Conservation (phyloP, 2,888 invertebrate species). For the Eledone cirrhosa region DNA sequence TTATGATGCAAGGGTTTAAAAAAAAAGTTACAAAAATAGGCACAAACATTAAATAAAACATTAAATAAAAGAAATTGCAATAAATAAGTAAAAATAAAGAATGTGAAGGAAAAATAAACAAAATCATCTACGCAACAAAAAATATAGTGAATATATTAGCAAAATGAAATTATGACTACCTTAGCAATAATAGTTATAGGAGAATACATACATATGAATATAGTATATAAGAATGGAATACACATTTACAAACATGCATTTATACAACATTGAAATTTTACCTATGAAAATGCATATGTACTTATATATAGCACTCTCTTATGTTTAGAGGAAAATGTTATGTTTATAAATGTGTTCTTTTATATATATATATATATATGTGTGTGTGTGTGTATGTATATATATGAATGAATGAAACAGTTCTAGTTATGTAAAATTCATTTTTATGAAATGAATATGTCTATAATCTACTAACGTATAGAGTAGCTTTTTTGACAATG, state of each 20-base stretch:
- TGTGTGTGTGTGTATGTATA: not conserved
- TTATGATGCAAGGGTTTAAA: slow-evolving; percentile 9
- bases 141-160: not conserved
- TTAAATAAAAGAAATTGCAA: not conserved
- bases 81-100: slow-evolving; percentile 1
- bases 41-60: not conserved
- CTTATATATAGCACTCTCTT: not conserved
- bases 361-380: not conserved
- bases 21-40: slow-evolving; percentile 7
- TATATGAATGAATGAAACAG: too few species aligned
- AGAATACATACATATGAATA: not conserved
- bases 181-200: too few species aligned
- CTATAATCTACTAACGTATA: too few species aligned
- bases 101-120: not conserved
- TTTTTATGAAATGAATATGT: too few species aligned
- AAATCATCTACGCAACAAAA: not conserved
- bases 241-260: not conserved
- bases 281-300: not conserved
- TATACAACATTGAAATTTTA: not conserved
- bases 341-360: not conserved
- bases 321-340: too few species aligned
- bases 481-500: too few species aligned
- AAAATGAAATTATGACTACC: too few species aligned
- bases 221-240: not conserved
- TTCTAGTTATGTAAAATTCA: too few species aligned